Evolutionary conservation across 2,888 invertebrate species (phyloP).

Genomic region (Apocheima hispidaria): DNA sequence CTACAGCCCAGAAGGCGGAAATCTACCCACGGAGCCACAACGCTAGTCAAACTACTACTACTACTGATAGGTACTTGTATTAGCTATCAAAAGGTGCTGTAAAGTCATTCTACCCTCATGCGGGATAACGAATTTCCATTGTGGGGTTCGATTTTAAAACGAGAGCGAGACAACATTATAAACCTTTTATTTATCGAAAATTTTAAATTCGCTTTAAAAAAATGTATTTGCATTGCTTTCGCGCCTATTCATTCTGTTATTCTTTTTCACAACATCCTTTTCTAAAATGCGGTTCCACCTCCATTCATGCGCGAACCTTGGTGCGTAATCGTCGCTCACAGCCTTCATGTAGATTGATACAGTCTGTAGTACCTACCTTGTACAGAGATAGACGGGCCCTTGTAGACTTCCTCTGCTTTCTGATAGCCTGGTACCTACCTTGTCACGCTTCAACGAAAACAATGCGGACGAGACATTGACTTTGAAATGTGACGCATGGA

Average conservation of each 20-base stretch:
- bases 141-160: neutral
- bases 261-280: neutral
- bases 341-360: constrained; percentile 50
- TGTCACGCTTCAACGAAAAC: constrained; percentile 66
- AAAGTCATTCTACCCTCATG: constrained; percentile 34
- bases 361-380: neutral
- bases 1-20: too few relatives aligned
- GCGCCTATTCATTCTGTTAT: neutral
- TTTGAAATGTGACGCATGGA: constrained; percentile 51
- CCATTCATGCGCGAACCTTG: constrained; percentile 42
- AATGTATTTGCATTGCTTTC: too few relatives aligned
- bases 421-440: constrained; percentile 54
- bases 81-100: neutral
- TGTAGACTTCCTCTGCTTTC: constrained; percentile 67
- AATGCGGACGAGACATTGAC: constrained; percentile 58
- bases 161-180: too few relatives aligned
- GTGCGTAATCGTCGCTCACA: constrained; percentile 33
- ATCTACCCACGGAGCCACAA: neutral
- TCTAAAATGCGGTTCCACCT: neutral
- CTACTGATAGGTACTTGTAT: too few relatives aligned
- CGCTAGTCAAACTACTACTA: too few relatives aligned
- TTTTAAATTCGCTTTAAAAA: neutral
- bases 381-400: constrained; percentile 49
- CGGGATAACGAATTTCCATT: constrained; percentile 49
- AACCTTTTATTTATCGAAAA: too few relatives aligned